Evolutionary conservation across 2,888 invertebrate genomes (phyloP).

Genomic region (Pseudanteris insignis): DNA sequence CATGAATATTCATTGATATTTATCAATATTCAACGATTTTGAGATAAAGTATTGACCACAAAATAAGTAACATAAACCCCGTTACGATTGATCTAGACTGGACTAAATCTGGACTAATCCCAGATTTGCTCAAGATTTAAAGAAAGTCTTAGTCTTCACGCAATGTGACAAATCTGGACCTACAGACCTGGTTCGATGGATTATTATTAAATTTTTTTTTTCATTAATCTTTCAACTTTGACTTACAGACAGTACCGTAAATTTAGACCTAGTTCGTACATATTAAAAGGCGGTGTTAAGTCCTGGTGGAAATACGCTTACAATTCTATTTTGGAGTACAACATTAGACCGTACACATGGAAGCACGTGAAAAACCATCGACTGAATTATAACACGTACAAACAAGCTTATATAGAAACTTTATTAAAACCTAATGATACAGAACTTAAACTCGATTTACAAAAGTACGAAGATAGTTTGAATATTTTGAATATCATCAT

Average conservation of each 20-base stretch:
- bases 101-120: too few species aligned
- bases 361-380: constrained; percentile 75
- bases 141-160: too few species aligned
- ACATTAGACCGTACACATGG: constrained; percentile 81
- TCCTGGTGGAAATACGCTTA: constrained; percentile 83
- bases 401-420: constrained; percentile 76
- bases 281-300: constrained; percentile 70
- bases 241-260: constrained; percentile 66
- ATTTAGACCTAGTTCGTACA: constrained; percentile 71
- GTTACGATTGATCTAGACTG: too few species aligned
- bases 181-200: too few species aligned
- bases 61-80: too few species aligned
- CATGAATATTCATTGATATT: too few species aligned
- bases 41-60: too few species aligned
- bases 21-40: too few species aligned
- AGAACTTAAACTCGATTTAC: constrained; percentile 77
- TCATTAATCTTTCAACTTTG: constrained; percentile 10
- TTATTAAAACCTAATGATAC: constrained; percentile 78
- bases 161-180: too few species aligned
- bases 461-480: constrained; percentile 79
- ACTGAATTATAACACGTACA: constrained; percentile 76
- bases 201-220: background rate
- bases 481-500: constrained; percentile 80
- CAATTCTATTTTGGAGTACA: constrained; percentile 76
- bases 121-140: too few species aligned